Evolutionary conservation across 2,113 vertebrate genomes (phyloP).

Genomic region (Nothobranchius kuhntae): DNA sequence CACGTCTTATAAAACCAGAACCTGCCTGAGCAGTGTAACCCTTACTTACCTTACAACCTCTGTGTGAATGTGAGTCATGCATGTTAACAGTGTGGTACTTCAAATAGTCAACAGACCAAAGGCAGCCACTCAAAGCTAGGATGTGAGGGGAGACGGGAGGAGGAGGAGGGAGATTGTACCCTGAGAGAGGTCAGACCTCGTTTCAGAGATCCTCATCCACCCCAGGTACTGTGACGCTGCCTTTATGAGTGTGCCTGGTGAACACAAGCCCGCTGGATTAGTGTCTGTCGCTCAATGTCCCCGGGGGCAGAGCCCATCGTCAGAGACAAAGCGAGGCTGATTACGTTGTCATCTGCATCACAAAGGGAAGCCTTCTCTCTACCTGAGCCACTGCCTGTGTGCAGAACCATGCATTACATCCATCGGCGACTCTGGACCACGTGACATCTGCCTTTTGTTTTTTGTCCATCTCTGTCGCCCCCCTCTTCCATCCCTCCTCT

Average conservation of each 20-base stretch:
- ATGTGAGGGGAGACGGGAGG: conserved; percentile 12
- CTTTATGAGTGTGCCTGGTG: conserved; percentile 57
- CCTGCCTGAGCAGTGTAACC: conserved; percentile 11
- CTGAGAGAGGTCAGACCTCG: conserved; percentile 76
- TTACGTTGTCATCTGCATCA: conserved; percentile 80
- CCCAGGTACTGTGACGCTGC: conserved; percentile 72
- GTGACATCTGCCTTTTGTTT: conserved; percentile 69
- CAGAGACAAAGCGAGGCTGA: conserved; percentile 76
- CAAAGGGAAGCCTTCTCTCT: conserved; percentile 71
- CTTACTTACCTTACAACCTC: conserved; percentile 30
- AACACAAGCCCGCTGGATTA: conserved; percentile 73
- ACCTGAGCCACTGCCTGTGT: conserved; percentile 71
- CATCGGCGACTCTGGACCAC: conserved; percentile 60
- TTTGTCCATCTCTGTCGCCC: conserved; percentile 20
- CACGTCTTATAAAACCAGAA: background rate
- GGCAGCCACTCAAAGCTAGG: conserved; percentile 8
- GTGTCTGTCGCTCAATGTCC: conserved; percentile 69
- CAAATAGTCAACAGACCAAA: conserved; percentile 35
- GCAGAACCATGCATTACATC: conserved; percentile 57
- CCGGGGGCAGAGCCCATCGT: conserved; percentile 67
- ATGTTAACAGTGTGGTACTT: conserved; percentile 36
- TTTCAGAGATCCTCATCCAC: conserved; percentile 69
- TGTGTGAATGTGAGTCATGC: conserved; percentile 20
- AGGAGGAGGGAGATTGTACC: conserved; percentile 52
- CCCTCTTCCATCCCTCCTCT: conserved; percentile 29